Base-by-base conservation (phyloP, 2,797 vertebrate species). In the Trematomus bernacchii region DNA sequence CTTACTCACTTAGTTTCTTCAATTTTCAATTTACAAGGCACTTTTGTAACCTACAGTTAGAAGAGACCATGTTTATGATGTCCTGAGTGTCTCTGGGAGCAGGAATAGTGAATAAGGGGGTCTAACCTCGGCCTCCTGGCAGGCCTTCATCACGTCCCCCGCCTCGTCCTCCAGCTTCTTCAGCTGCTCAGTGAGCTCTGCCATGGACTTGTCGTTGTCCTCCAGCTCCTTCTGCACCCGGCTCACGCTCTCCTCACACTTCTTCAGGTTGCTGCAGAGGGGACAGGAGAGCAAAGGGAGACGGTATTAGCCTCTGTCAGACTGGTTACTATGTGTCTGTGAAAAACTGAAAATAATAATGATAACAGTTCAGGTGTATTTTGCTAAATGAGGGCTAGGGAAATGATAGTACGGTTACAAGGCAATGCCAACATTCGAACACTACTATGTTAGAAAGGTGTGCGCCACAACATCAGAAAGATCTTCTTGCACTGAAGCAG, bases 221-320 rank as follows among this genome's bases (percentile, higher is more conserved):
- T 92, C 91, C 76, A 96, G 89, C 91, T 99, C 98, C 16, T 76
- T 86, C 90, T 97, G 94, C 0, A 95, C 89, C 23, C 91, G 93
- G 43, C 48, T 79, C 63, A 97, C 77, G 6, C 95, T 87, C 42
- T 97, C 98, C 87, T 98, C 92, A 0, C 90, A 95, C 85, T 98
- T 99, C 84, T 97, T 97, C 83, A 99, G 90, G 92, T 98, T 99
- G 80, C 98, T 99, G 87, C 68, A 64, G 48, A 79, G 0, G 43
- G 72, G 50, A 66, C 82, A 79, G 27, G 51, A 15, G 33, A 48
- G 44, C 18, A 58, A 18, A 42, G 30, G 16, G 77, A 2, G 27
- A 10, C 2, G n/a, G 37, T 19, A 42, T 72, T 16, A 47, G 40
- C 2, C 30, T 65, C 59, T 9, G 18, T 40, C 23, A 44, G 40